phyloP scores from a whole-genome alignment of 2,888 invertebrate species.

The Pogonocherus hispidulus region DNA sequence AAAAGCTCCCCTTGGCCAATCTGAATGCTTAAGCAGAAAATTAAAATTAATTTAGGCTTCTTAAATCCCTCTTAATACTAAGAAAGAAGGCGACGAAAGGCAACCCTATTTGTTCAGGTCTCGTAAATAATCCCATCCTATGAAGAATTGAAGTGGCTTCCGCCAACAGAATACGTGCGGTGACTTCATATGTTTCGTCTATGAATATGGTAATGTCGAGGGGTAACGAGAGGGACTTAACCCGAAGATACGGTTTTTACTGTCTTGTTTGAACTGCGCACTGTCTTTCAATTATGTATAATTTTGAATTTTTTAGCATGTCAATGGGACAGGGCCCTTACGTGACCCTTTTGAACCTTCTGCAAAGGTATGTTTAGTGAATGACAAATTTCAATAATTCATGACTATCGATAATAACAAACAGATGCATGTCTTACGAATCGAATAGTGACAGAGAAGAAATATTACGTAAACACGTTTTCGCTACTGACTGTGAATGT shows the following conservation, averaged over 20 bases:
- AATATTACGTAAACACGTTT: too few relatives aligned
- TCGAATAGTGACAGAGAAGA: slow-evolving; percentile 8
- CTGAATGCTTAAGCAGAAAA: slow-evolving; percentile 14
- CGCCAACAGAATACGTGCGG: slow-evolving; percentile 62
- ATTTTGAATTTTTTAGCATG: slow-evolving; percentile 51
- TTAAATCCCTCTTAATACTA: slow-evolving; percentile 20
- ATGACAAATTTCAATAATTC: slow-evolving; percentile 42
- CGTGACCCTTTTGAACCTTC: slow-evolving; percentile 36
- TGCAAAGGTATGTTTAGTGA: slow-evolving; percentile 41
- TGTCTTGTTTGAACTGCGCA: slow-evolving; percentile 45
- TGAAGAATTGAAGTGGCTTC: slow-evolving; percentile 61
- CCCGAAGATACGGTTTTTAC: slow-evolving; percentile 44
- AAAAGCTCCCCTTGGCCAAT: not conserved
- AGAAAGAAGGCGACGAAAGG: slow-evolving; percentile 42
- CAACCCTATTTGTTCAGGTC: slow-evolving; percentile 52
- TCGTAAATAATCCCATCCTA: slow-evolving; percentile 58
- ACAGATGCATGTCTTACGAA: slow-evolving; percentile 9
- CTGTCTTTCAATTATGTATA: slow-evolving; percentile 49
- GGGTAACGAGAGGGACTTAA: slow-evolving; percentile 46
- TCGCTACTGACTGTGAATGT: too few relatives aligned
- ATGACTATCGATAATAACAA: slow-evolving; percentile 24
- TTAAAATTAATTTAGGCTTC: slow-evolving; percentile 26
- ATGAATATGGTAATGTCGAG: slow-evolving; percentile 62
- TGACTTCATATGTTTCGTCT: slow-evolving; percentile 56
- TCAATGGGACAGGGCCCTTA: slow-evolving; percentile 45